A percentile compares a stretch with the other conserved stretches of the same genome.
Conservation (phyloP, 2,888 invertebrate species). For the Drosophila subsilvestris region DNA sequence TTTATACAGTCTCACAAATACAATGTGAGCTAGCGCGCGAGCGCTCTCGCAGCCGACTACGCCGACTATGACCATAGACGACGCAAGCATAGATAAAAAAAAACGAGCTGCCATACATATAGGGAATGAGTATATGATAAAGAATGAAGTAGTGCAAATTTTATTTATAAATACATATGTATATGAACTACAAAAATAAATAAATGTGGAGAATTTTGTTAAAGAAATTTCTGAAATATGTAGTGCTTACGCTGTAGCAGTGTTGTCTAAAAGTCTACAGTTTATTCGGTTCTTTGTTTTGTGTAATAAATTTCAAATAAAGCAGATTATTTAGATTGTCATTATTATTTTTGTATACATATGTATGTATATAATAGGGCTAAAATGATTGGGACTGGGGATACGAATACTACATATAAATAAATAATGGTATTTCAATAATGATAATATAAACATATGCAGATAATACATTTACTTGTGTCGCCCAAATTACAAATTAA, state of each 20-base stretch:
- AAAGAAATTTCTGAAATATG: constrained; percentile 4
- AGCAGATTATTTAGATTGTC: neutral
- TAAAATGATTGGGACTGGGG: neutral
- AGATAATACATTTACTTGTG: neutral
- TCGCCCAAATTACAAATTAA: neutral
- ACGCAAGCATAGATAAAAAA: constrained; percentile 49
- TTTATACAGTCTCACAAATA: constrained; percentile 64
- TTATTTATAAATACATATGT: constrained; percentile 11
- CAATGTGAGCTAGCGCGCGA: constrained; percentile 66
- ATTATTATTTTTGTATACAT: neutral
- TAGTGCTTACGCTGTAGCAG: neutral
- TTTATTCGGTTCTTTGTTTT: neutral
- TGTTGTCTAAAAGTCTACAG: neutral
- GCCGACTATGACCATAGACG: constrained; percentile 37
- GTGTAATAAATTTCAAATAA: neutral
- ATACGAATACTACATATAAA: neutral
- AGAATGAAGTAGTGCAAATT: constrained; percentile 34
- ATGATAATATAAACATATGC: neutral
- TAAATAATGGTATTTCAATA: neutral
- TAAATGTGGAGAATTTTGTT: constrained; percentile 24
- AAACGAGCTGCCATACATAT: constrained; percentile 33
- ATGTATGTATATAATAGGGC: neutral
- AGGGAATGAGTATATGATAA: constrained; percentile 31
- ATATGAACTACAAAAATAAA: constrained; percentile 21
- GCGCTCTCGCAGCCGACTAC: constrained; percentile 57